phyloP scores from a whole-genome alignment of 2,888 invertebrate species.

The Heteromurus nitidus region DNA sequence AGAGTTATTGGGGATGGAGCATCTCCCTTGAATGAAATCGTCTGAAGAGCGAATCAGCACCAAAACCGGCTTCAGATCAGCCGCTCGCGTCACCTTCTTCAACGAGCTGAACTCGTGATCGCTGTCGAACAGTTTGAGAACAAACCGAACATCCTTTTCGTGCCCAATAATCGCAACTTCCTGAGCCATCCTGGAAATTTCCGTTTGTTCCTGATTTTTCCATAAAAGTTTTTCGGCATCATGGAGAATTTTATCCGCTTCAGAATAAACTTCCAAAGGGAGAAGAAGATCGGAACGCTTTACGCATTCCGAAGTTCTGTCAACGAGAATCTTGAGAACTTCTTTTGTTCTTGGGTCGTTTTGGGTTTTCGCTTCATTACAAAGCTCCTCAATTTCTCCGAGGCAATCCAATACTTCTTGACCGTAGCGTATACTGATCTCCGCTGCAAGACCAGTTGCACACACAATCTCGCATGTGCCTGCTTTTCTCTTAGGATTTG shows the following conservation, averaged over 20 bases:
- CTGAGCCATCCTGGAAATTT: constrained; percentile 60
- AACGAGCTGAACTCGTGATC: constrained; percentile 76
- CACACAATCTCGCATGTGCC: constrained; percentile 63
- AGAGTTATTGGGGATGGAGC: constrained; percentile 81
- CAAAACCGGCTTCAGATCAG: constrained; percentile 80
- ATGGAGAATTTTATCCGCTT: constrained; percentile 58
- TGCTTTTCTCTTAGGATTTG: constrained; percentile 52
- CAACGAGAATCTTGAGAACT: constrained; percentile 49
- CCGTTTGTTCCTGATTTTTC: constrained; percentile 63
- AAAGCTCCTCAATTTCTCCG: constrained; percentile 52
- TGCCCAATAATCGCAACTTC: constrained; percentile 48
- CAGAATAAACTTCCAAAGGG: constrained; percentile 67
- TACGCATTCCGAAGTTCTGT: constrained; percentile 57
- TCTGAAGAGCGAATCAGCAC: constrained; percentile 78
- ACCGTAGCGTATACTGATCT: constrained; percentile 52
- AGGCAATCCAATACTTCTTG: constrained; percentile 56
- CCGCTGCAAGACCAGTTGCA: constrained; percentile 68
- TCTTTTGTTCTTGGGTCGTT: constrained; percentile 28
- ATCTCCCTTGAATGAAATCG: constrained; percentile 82
- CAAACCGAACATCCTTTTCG: constrained; percentile 34
- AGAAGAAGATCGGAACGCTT: constrained; percentile 52
- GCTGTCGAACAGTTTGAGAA: constrained; percentile 66
- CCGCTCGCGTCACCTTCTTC: constrained; percentile 79
- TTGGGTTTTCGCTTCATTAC: constrained; percentile 7
- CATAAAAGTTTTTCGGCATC: constrained; percentile 65